Base-by-base conservation (phyloP, 2,888 invertebrate species). In the Stramonita haemastoma region DNA sequence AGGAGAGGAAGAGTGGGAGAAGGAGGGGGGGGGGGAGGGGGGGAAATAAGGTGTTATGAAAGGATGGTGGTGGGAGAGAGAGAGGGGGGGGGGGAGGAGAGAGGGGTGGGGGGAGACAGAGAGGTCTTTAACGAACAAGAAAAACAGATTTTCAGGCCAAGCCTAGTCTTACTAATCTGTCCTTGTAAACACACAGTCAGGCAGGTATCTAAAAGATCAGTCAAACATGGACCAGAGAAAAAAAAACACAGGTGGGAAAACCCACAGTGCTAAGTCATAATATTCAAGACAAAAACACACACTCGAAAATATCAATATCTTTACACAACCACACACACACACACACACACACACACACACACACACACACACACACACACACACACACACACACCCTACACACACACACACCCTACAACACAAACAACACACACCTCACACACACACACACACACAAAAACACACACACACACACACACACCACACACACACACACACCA, bases 31-130 rank as follows among this genome's bases (percentile, higher is more conserved):
- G 26, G 70, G 26, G 70, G 26, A 26, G 26, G 70, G 26, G 70
- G 26, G 70, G 26, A 22, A 22, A 22, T 5, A 22, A 22, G 29
- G 26, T 13, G 2, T 17, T 2, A 26, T 22, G 73, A 73, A n/a
- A 73, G 73, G 26, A n/a, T 22, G n/a, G n/a, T 2, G 26, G 73
- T 1, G 73, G n/a, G n/a, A 73, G 26, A 73, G 11, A 73, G 73
- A 73, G n/a, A 73, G 73, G n/a, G 26, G n/a, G n/a, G n/a, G 73
- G n/a, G 73, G n/a, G 73, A 73, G 73, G n/a, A 73, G 60, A 73
- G 73, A 73, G n/a, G n/a, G 73, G n/a, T 8, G 26, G n/a, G n/a
- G n/a, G 4, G 73, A 73, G 73, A 73, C 4, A 73, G 73, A 73
- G 26, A n/a, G 26, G 66, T 46, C 46, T 46, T 46, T 46, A 46